Conservation (phyloP, 2,888 invertebrate species). For the Hydroisotoma schaefferi region DNA sequence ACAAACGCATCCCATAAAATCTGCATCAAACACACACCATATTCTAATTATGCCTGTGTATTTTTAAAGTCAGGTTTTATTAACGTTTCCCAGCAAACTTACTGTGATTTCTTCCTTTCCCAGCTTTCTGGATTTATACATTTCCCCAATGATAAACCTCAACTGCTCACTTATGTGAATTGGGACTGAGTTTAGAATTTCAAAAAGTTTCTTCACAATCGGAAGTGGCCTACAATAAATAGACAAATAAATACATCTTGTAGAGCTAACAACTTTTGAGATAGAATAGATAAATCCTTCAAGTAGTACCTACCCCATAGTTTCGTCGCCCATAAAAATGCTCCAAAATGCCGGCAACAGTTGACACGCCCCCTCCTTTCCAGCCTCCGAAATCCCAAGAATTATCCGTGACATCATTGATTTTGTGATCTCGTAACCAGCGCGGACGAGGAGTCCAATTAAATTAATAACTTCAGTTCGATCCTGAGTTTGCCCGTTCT, state of each 20-base stretch:
- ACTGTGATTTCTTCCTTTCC: constrained; percentile 23
- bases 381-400: not conserved
- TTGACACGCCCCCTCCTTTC: not conserved
- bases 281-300: not conserved
- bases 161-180: constrained; percentile 33
- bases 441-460: not conserved
- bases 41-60: too few relatives aligned
- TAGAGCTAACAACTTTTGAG: not conserved
- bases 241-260: not conserved
- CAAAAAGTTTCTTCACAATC: constrained; percentile 26
- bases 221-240: not conserved
- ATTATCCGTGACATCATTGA: not conserved
- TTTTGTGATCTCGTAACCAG: not conserved
- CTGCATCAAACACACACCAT: not conserved
- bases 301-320: not conserved
- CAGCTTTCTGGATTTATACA: constrained; percentile 22
- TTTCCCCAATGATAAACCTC: constrained; percentile 30
- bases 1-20: constrained; percentile 43
- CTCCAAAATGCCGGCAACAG: constrained; percentile 1
- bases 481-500: too few relatives aligned
- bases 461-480: not conserved
- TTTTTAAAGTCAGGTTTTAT: too few relatives aligned
- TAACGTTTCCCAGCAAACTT: not conserved
- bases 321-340: constrained; percentile 7
- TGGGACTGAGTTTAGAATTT: constrained; percentile 23